Base-by-base conservation (phyloP, 2,797 vertebrate genomes). In the Smutsia gigantea region DNA sequence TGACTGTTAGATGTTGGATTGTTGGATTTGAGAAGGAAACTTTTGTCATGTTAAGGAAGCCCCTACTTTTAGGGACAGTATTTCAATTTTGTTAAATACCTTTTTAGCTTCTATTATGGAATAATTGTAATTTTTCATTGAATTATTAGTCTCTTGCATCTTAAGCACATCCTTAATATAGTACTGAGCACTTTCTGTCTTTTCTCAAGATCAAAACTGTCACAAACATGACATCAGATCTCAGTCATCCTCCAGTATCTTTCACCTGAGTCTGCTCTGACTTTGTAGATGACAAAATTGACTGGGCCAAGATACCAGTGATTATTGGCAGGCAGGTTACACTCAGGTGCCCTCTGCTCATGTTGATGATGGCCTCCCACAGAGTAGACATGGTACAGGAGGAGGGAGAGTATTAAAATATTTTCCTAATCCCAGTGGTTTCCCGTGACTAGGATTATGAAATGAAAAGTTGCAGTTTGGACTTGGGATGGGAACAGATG, bases 391-490 rank as follows among this genome's bases (percentile, higher is more conserved):
- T 1, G 39, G 19, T 19, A 21, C 66, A 23, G 19, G n/a, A 46
- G 2, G 51, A 87, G 31, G 63, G 25, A 82, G 39, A n/a, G 21
- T 21, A 23, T 86, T 79, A 34, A 78, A 64, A 29, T 31, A 57
- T 29, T 79, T 95, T 72, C 69, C 90, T 87, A 71, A 93, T 39
- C 77, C 74, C 49, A 68, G 51, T 19, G 84, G 75, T 34, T 86
- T 93, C 57, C 82, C 21, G 31, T 66, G 83, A 87, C 93, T 89
- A 75, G 64, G 89, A 89, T 95, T 91, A 87, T 25, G 87, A 75
- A 75, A 82, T 53, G 57, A 83, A 90, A 95, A 78, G 18, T 71
- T 63, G 15, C 75, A 37, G 12, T 42, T 71, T 61, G 86, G 57
- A 34, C 34, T 51, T 0, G 1, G 69, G n/a, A 23, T 0, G 3